These are phyloP conservation scores for Stichopus horrens DNA, from an alignment of 53 echinoderm and acorn worm species.

Conservation along the genomic window DNA sequence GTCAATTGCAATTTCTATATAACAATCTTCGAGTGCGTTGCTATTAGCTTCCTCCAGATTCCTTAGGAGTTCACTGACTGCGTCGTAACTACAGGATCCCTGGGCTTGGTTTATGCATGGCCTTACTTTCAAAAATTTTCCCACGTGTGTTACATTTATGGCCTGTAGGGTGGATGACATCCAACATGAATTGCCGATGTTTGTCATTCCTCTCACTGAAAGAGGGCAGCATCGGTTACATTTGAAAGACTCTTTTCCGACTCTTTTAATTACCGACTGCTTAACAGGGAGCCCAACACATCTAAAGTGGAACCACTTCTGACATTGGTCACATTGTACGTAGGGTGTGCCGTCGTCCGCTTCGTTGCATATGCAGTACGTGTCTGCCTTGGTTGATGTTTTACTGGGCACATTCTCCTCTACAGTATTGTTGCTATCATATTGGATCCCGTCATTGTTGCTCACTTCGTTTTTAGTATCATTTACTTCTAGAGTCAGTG, in stretches of 20 bases:
- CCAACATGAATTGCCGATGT: conserved; percentile 16
- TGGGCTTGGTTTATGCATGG: not conserved
- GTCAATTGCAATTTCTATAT: not conserved
- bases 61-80: too few species aligned
- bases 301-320: not conserved
- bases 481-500: too few species aligned
- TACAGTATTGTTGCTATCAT: too few species aligned
- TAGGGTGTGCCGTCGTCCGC: not conserved
- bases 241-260: not conserved
- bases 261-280: not conserved
- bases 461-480: too few species aligned
- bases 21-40: not conserved
- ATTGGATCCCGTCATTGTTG: too few species aligned
- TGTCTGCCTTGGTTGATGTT: too few species aligned
- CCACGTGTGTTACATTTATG: not conserved
- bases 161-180: not conserved
- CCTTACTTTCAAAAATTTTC: not conserved
- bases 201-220: not conserved
- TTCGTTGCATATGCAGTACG: too few species aligned
- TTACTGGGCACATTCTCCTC: too few species aligned
- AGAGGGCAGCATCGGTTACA: not conserved
- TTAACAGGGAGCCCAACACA: not conserved
- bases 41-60: not conserved
- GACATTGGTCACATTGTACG: not conserved
- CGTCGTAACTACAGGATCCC: not conserved